Percentiles rank a stretch among this genome's conserved stretches.
Conservation (phyloP, 1,140 invertebrate genomes). For the Holotrichia oblita region DNA sequence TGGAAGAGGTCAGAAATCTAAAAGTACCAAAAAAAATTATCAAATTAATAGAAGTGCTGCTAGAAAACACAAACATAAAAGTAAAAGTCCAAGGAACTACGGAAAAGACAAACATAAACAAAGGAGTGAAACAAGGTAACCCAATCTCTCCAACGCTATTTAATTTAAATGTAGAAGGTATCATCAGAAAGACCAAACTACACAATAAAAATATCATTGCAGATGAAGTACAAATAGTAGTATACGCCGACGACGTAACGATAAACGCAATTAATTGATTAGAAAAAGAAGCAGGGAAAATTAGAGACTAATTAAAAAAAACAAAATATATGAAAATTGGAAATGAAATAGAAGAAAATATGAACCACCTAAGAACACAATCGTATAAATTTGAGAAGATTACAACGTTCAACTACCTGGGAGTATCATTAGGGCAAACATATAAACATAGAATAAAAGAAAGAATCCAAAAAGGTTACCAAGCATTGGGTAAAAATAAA, state of each 20-base stretch:
- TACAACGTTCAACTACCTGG: conserved; percentile 3
- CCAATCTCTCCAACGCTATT: background rate
- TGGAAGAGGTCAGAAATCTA: background rate
- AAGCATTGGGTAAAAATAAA: too few species aligned
- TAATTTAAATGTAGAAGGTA: background rate
- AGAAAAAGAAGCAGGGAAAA: background rate
- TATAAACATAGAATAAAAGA: background rate
- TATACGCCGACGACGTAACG: background rate
- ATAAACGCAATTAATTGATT: background rate
- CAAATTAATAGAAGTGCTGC: background rate
- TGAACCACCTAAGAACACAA: background rate
- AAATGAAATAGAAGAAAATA: too few species aligned
- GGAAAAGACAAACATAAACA: background rate
- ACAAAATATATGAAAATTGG: too few species aligned
- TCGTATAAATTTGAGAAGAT: background rate
- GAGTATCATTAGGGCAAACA: background rate
- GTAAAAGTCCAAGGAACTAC: background rate
- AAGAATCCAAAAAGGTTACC: too few species aligned
- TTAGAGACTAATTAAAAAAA: background rate
- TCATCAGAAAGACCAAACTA: background rate
- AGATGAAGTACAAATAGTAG: background rate
- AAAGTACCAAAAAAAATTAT: background rate
- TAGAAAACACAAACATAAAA: background rate
- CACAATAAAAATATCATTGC: conserved; percentile 7
- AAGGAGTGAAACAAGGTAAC: background rate